Evolutionary conservation across 2,888 invertebrate species (phyloP).

Genomic region (Dascillus cervinus): DNA sequence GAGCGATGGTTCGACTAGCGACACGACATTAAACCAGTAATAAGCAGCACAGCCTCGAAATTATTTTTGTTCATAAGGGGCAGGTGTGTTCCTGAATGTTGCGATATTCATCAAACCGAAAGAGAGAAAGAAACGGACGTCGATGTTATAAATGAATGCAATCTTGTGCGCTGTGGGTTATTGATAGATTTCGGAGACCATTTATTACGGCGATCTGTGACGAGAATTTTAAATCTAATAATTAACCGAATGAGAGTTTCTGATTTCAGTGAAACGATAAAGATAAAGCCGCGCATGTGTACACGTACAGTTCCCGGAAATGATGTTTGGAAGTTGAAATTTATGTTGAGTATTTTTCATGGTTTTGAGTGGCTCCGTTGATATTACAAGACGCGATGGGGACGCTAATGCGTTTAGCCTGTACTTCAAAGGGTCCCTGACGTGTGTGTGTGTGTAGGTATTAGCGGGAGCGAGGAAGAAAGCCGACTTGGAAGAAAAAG

Average conservation of each 20-base stretch:
- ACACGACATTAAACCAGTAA: too few species aligned
- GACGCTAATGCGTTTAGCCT: slow-evolving; percentile 36
- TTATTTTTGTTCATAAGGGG: too few species aligned
- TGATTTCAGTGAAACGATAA: too few species aligned
- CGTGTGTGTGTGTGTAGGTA: slow-evolving; percentile 5
- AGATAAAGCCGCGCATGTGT: too few species aligned
- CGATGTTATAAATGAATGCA: slow-evolving; percentile 11
- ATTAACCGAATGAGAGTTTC: too few species aligned
- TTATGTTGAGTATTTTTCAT: slow-evolving; percentile 36
- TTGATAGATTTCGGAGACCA: slow-evolving; percentile 10
- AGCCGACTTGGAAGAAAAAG: too few species aligned
- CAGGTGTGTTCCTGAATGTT: too few species aligned
- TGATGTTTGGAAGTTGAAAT: slow-evolving; percentile 33
- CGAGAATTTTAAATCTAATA: not conserved
- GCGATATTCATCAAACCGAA: too few species aligned
- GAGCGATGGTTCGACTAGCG: too few species aligned
- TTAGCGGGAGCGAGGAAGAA: too few species aligned
- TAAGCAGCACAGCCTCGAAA: too few species aligned
- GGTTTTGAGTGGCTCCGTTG: slow-evolving; percentile 32
- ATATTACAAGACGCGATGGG: slow-evolving; percentile 35
- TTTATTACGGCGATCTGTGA: slow-evolving; percentile 6
- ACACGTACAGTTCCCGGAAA: slow-evolving; percentile 37
- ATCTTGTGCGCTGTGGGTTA: slow-evolving; percentile 13
- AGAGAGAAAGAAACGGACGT: slow-evolving; percentile 12
- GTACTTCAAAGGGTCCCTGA: slow-evolving; percentile 30